phyloP scores from a whole-genome alignment of 2,113 vertebrate genomes.

The Myxocyprinus asiaticus region DNA sequence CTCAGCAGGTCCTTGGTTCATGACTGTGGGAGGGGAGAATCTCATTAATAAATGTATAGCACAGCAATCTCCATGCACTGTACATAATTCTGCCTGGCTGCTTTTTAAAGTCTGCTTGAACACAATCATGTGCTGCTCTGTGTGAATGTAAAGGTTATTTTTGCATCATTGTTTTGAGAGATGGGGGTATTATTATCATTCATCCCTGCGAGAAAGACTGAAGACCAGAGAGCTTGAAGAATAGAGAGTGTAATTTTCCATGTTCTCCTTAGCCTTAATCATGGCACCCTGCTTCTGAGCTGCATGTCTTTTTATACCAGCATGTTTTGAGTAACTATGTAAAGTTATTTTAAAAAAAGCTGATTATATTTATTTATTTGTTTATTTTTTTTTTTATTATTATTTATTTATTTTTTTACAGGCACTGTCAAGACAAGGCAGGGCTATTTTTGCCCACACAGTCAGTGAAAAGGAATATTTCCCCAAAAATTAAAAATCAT shows the following conservation, averaged over 20 bases:
- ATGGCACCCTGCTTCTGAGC: neutral
- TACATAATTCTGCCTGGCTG: neutral
- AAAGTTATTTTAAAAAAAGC: conserved; percentile 1
- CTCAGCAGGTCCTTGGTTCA: conserved; percentile 38
- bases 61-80: conserved; percentile 4
- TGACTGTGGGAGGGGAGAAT: conserved; percentile 46
- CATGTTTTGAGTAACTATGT: neutral
- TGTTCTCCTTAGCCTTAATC: neutral
- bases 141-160: conserved; percentile 27
- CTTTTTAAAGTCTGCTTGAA: neutral
- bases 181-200: conserved; percentile 26
- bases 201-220: neutral
- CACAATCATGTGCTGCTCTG: neutral
- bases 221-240: neutral
- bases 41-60: conserved; percentile 16
- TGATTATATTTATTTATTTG: too few relatives aligned
- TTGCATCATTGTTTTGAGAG: neutral
- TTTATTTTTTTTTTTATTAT: too few relatives aligned
- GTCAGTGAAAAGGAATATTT: too few relatives aligned
- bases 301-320: neutral
- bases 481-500: too few relatives aligned
- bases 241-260: conserved; percentile 10
- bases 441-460: too few relatives aligned
- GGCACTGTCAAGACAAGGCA: too few relatives aligned
- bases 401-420: too few relatives aligned